These are phyloP conservation scores for Chloromyia formosa DNA, from an alignment of 2,888 invertebrate genomes.

Conservation along the genomic window DNA sequence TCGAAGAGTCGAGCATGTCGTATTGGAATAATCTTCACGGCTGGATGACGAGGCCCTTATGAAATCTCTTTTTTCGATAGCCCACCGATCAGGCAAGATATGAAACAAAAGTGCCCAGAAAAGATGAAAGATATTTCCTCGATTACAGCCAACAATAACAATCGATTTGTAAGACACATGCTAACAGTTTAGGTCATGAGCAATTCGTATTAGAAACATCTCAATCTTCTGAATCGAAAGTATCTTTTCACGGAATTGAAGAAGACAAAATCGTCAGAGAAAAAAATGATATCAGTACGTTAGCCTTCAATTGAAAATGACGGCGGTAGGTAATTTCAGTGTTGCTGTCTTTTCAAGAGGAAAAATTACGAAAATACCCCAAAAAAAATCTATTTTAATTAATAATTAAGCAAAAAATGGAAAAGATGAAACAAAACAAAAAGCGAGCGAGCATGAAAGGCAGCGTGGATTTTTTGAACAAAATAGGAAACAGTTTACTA, in stretches of 20 bases:
- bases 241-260: background rate
- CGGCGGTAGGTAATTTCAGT: background rate
- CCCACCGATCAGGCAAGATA: background rate
- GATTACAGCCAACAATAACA: background rate
- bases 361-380: slow-evolving; percentile 1
- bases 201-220: background rate
- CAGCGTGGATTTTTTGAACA: background rate
- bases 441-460: background rate
- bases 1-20: slow-evolving; percentile 57
- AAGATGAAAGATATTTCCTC: background rate
- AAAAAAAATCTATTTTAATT: background rate
- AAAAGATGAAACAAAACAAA: no score
- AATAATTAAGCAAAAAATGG: background rate
- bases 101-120: background rate
- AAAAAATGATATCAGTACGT: background rate
- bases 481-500: slow-evolving; percentile 7
- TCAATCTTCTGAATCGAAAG: background rate
- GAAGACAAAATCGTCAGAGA: no score
- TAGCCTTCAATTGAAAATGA: background rate
- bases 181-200: background rate
- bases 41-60: background rate
- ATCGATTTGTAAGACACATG: background rate
- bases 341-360: no score
- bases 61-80: background rate
- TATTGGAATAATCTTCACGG: background rate